Percentiles rank a stretch among this genome's conserved stretches.
phyloP scores from a whole-genome alignment of 2,888 invertebrate genomes.

The Epiblema foenella region DNA sequence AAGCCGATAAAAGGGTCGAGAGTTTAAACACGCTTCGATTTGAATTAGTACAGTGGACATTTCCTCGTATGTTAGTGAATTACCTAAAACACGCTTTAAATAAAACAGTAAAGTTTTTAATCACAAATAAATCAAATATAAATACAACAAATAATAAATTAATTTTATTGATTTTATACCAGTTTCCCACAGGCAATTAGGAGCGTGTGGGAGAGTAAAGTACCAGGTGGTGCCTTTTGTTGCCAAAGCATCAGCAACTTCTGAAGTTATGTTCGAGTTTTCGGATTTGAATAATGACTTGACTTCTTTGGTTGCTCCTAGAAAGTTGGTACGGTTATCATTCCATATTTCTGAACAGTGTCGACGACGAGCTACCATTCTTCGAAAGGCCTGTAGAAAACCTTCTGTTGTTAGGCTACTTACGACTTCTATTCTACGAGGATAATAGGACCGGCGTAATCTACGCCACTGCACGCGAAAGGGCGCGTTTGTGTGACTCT shows the following conservation, averaged over 20 bases:
- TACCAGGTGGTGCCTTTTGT: constrained; percentile 40
- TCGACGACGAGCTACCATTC: constrained; percentile 37
- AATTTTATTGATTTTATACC: no score
- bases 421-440: constrained; percentile 50
- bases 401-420: constrained; percentile 48
- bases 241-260: constrained; percentile 42
- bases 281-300: constrained; percentile 19
- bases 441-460: constrained; percentile 22
- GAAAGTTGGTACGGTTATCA: constrained; percentile 47
- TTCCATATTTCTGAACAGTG: constrained; percentile 45
- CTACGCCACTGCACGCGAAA: constrained; percentile 10
- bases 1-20: not conserved
- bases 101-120: no score
- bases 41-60: not conserved
- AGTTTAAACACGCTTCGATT: not conserved
- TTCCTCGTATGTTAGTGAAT: not conserved
- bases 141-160: no score
- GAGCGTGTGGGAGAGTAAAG: constrained; percentile 44
- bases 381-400: constrained; percentile 35
- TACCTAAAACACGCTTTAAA: no score
- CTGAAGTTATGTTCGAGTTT: constrained; percentile 22
- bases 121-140: no score
- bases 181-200: constrained; percentile 1
- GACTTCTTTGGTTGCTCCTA: not conserved
- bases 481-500: constrained; percentile 7